Evolutionary conservation across 2,797 vertebrate species (phyloP), one percentile per base, ranked within the genome.

Genomic region (Notamacropus eugenii): DNA sequence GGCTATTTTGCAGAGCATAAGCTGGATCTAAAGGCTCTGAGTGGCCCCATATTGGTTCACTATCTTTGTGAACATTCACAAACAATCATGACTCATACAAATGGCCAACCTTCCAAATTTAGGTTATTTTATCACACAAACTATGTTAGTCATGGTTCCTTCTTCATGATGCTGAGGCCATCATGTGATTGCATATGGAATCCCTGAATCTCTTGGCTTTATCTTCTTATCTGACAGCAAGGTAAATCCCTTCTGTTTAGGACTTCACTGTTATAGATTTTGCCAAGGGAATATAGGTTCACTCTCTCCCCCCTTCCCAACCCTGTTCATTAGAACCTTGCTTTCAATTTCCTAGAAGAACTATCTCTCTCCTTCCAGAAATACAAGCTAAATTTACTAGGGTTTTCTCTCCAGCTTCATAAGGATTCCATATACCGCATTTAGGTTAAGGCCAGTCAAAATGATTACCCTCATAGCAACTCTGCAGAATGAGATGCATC

Each of bases 181-280:
- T 98, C 94, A 96, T 95, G 54, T 96, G 94, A 92, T 94, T 98
- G 97, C 96, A 97, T 98, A 97, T 98, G 97, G 97, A 95, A 98
- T 98, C 97, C 97, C 97, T 96, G 94, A 95, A 28, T 97, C 97
- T 95, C 96, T 96, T 93, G 93, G 91, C 92, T 96, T 98, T 96
- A 5, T 92, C 97, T 98, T 97, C 59, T 57, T 97, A 98, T 97
- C 95, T 97, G 98, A 98, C 96, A 97, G 98, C 96, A 96, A 97
- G 95, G 98, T 98, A 92, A 94, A 96, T 98, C 98, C 97, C 82
- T 98, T 98, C 97, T 97, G 46, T 92, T 94, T 59, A 93, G 58
- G 95, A 14, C 95, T 96, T 97, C 93, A 93, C 96, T 95, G 34
- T 97, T 96, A 93, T 92, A 40, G 62, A 90, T 94, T 94, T 55